phyloP scores from a whole-genome alignment of 2,113 vertebrate genomes.

The Pomatorhinus ruficollis region DNA sequence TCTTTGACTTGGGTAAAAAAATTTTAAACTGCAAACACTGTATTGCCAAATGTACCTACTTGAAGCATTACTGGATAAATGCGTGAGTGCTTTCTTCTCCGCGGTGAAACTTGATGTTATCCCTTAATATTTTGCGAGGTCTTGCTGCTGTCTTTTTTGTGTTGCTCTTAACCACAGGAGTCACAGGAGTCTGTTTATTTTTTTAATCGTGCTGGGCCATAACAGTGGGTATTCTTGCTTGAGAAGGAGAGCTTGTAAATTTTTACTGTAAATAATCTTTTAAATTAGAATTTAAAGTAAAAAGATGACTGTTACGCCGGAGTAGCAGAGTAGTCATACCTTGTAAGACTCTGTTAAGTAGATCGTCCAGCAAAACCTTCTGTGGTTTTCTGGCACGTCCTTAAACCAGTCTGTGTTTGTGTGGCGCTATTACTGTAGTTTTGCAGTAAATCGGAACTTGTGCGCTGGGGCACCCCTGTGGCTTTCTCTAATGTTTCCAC shows the following conservation, averaged over 20 bases:
- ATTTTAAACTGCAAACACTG: background rate
- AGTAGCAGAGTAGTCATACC: background rate
- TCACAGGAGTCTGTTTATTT: constrained; percentile 1
- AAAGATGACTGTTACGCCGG: background rate
- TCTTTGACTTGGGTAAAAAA: background rate
- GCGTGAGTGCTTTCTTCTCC: background rate
- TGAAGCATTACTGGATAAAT: background rate
- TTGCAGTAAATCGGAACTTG: background rate
- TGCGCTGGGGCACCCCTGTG: background rate
- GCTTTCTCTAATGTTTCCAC: constrained; percentile 75
- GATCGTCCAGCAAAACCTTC: background rate
- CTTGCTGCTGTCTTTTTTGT: constrained; percentile 2
- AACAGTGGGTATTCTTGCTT: background rate
- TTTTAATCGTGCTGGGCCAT: background rate
- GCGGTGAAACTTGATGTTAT: background rate
- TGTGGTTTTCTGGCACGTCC: background rate
- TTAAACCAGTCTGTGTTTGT: background rate
- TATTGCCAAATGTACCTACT: background rate
- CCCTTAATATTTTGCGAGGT: background rate
- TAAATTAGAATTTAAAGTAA: background rate
- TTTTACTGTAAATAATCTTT: background rate
- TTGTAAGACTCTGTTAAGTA: background rate
- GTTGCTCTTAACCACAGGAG: background rate
- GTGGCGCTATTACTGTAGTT: background rate
- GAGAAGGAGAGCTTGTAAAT: background rate